Evolutionary conservation across 2,797 vertebrate species (phyloP).

Genomic region (Enoplosus armatus): DNA sequence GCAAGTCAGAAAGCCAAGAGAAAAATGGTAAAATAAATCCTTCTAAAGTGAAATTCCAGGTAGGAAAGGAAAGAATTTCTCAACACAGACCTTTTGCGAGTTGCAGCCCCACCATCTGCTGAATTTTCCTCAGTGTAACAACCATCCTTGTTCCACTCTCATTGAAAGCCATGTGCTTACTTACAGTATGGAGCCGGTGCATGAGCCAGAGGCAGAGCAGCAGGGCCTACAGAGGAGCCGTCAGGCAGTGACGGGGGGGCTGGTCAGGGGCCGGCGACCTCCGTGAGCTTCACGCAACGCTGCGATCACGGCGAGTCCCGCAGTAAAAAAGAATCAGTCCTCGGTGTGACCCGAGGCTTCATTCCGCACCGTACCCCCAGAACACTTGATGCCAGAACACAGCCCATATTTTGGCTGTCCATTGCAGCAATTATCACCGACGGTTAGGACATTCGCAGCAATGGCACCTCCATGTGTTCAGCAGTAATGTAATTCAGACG

Average conservation of each 20-base stretch:
- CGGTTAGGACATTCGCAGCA: neutral
- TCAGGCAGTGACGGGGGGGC: constrained; percentile 20
- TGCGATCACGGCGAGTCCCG: constrained; percentile 39
- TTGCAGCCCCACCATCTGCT: neutral
- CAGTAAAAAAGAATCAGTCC: constrained; percentile 40
- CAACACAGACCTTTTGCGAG: neutral
- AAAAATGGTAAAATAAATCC: neutral
- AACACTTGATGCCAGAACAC: neutral
- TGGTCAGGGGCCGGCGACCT: constrained; percentile 51
- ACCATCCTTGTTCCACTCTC: neutral
- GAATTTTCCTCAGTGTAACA: neutral
- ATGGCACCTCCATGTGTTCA: neutral
- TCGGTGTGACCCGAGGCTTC: constrained; percentile 17
- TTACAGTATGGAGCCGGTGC: neutral
- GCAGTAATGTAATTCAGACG: neutral
- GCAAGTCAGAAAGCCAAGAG: neutral
- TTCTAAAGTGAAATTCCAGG: neutral
- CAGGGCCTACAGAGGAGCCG: constrained; percentile 24
- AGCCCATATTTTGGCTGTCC: constrained; percentile 8
- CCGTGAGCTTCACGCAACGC: constrained; percentile 35
- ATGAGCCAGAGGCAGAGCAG: constrained; percentile 22
- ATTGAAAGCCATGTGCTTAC: constrained; percentile 1
- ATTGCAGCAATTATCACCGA: neutral
- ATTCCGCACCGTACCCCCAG: constrained; percentile 2
- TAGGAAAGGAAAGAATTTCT: neutral